Evolutionary conservation across 2,797 vertebrate genomes (phyloP).

Genomic region (Ctenochaetus hawaiiensis): DNA sequence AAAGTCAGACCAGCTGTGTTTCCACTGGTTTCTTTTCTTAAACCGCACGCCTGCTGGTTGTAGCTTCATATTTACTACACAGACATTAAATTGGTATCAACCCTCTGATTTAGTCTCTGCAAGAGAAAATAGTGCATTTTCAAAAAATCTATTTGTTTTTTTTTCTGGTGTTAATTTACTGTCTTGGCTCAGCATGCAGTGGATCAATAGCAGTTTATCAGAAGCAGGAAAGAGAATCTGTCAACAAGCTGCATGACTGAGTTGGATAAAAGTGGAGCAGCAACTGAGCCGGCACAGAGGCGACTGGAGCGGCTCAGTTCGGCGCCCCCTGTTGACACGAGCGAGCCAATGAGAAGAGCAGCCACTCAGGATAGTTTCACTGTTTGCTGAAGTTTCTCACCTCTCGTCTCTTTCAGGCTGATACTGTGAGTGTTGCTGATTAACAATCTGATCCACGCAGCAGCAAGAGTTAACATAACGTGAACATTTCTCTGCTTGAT

Average conservation of each 20-base stretch:
- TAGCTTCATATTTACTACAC: not conserved
- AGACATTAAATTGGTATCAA: no score
- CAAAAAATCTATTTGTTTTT: no score
- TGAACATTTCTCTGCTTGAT: slow-evolving; percentile 69
- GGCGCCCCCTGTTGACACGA: slow-evolving; percentile 42
- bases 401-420: slow-evolving; percentile 32
- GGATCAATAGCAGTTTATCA: slow-evolving; percentile 60
- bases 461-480: slow-evolving; percentile 63
- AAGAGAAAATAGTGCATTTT: no score
- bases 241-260: slow-evolving; percentile 50
- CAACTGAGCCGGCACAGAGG: slow-evolving; percentile 42
- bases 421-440: slow-evolving; percentile 44
- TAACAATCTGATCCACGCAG: slow-evolving; percentile 65
- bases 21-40: not conserved
- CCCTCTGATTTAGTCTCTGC: no score
- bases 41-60: not conserved
- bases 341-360: slow-evolving; percentile 36
- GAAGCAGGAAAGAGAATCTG: slow-evolving; percentile 43
- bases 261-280: slow-evolving; percentile 53
- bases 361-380: slow-evolving; percentile 39
- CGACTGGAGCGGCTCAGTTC: slow-evolving; percentile 31
- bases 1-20: not conserved
- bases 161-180: not conserved
- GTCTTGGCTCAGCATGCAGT: slow-evolving; percentile 58
- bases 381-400: slow-evolving; percentile 43